Base-by-base conservation (phyloP, 1,140 invertebrate species). In the Cotesia typhae region DNA sequence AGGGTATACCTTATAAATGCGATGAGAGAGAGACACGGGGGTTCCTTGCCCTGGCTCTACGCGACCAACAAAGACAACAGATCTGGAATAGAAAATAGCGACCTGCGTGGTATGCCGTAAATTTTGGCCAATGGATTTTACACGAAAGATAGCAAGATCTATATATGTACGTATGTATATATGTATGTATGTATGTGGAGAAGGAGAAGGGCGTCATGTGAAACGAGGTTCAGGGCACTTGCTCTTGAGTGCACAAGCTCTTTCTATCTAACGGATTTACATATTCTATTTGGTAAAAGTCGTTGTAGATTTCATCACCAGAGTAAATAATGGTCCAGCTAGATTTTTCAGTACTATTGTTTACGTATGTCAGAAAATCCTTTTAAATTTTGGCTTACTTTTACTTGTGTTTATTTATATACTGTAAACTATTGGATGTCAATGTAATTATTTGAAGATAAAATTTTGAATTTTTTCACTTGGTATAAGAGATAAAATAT, bases 51-150 rank as follows among this genome's bases (percentile, higher is more conserved):
- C 6, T 47, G n/a, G 64, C 14, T 63, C 37, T 38, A 4, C 9
- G 35, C 36, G 36, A n/a, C 4, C 7, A n/a, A 37, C 3, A 38
- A 37, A 38, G 35, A 63, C 37, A 37, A 14, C 28, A 36, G 28
- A n/a, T 36, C 4, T 28, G 14, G 17, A 65, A 65, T 36, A 65
- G 63, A 36, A 36, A n/a, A 36, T 37, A 63, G 55, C 14, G 20
- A 35, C 35, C 35, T 38, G 64, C 38, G 64, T 17, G 14, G 64
- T 66, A 66, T 47, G 64, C 64, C 63, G 70, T 72, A 72, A 66
- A 67, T 72, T 66, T 72, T 59, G 70, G 55, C 70, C 64, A 64
- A 47, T 55, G 63, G 14, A 65, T 65, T 71, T 71, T 71, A 71
- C 14, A 65, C 70, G 47, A 20, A 14, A 37, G 61, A 52, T 17